Base-by-base conservation (phyloP, 2,113 vertebrate species). In the Oostethus manadensis region DNA sequence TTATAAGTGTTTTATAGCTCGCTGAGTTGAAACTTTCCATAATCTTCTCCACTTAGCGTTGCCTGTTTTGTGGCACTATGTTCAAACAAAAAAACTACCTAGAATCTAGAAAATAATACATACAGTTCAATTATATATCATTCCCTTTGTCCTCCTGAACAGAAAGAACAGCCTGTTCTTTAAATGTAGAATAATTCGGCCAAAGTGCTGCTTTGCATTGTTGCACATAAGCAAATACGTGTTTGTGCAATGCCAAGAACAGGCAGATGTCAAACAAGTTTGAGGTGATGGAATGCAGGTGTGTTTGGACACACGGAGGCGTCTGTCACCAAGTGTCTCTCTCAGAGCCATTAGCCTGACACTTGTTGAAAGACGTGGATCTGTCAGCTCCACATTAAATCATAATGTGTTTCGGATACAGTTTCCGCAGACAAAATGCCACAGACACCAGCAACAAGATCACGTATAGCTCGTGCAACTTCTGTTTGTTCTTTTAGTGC, bases 221-320 rank as follows among this genome's bases (percentile, higher is more conserved):
- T 81, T 70, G 65, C 62, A n/a, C 76, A 45, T 62, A 72, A 78
- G 71, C 64, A 78, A 78, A 70, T 81, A 69, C 55, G 62, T 77
- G 68, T 80, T 73, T 79, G 58, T 66, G 70, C 17, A 57, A 68
- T 82, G 68, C 73, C 77, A 82, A 65, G 60, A 69, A 62, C 51
- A 71, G 68, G 66, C 79, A 82, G 71, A 82, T 74, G 84, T 87
- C 87, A 82, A 88, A 82, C 81, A 73, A 76, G 80, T 82, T 85
- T 85, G 67, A 78, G 68, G 66, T 29, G 59, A 67, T 56, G 82
- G 82, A 85, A 82, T 82, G 77, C 78, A 51, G 73, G 62, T 44
- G 62, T 84, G 82, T 79, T 84, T 76, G 75, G 76, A 80, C 71
- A 61, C 72, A 61, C 62, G 20, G 58, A 64, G 61, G 43, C 38